Evolutionary conservation across 1,140 invertebrate genomes (phyloP).

Genomic region (Heliconius nattereri): DNA sequence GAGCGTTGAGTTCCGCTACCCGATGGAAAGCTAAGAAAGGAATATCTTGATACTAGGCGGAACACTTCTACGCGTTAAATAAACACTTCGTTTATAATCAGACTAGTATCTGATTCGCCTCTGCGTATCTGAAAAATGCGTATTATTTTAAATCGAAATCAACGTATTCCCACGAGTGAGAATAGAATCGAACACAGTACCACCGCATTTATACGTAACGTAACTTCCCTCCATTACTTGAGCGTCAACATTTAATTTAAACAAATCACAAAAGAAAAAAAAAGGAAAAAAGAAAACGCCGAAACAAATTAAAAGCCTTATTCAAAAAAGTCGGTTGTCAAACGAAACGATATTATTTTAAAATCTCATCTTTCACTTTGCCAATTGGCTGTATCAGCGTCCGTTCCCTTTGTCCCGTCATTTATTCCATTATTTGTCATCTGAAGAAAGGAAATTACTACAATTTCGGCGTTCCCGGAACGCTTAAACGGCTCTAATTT

Average conservation of each 20-base stretch:
- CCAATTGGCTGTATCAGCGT: slow-evolving; percentile 15
- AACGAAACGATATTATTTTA: slow-evolving; percentile 8
- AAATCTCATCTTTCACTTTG: slow-evolving; percentile 22
- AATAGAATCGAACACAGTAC: no score
- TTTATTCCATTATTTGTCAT: slow-evolving; percentile 7
- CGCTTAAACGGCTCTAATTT: slow-evolving; percentile 1
- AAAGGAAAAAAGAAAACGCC: background rate
- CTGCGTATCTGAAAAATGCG: no score
- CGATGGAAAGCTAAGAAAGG: no score
- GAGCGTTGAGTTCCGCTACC: no score
- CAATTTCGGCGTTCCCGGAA: slow-evolving; percentile 10
- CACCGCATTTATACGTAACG: no score
- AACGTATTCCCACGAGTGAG: no score
- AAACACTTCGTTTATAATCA: no score
- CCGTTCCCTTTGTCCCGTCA: slow-evolving; percentile 16
- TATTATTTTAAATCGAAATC: no score
- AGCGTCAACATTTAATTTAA: background rate
- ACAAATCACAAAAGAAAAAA: background rate
- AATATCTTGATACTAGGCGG: no score
- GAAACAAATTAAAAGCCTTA: slow-evolving; percentile 13
- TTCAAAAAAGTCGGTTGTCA: background rate
- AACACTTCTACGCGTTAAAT: no score
- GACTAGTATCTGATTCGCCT: no score
- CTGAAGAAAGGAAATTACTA: slow-evolving; percentile 6
- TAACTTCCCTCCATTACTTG: no score